Evolutionary conservation across 2,113 vertebrate genomes (phyloP), one percentile per base, ranked within the genome.

Genomic region (Tinamus guttatus): DNA sequence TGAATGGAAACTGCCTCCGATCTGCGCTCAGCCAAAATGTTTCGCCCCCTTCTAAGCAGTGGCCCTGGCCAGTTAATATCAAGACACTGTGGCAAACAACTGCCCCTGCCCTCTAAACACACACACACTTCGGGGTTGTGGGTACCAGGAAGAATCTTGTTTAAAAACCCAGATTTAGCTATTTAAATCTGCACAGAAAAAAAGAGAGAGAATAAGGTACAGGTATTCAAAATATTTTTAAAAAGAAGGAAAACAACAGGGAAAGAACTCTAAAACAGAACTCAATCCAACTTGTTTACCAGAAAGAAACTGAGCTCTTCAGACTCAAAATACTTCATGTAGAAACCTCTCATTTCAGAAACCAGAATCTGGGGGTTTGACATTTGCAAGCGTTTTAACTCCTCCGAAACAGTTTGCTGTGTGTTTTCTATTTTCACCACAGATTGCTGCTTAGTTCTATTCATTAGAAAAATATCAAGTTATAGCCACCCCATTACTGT

Each of bases 1-100:
- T 94, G 93, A 91, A 96, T 81, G 73, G 49, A 86, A 95, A 97
- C 8, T 84, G 87, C 78, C 81, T 91, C 84, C 17, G 87, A 73
- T 41, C 87, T 43, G 63, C 14, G 58, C 24, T 81, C 47, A 40
- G 82, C 41, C 78, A 92, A 94, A 80, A n/a, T 40, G 38, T 15
- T 32, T 78, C 89, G 62, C 32, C 69, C 71, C 63, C 71, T 49
- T 83, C 74, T 62, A 76, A 89, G 75, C 43, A 89, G 71, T 14
- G 80, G 25, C 59, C 54, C 13, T 54, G 59, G 89, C 65, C 81
- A 6, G 6, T 40, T 18, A 47, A 32, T 20, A 40, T 49, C 7
- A 63, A 81, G 30, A 62, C 16, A 70, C 38, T 41, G 32, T 56
- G 30, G 62, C 77, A 65, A 93, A 82, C 30, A 86, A 41, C 0